These are phyloP conservation scores for Drosophila phalerata DNA, from an alignment of 2,888 invertebrate genomes.

Conservation along the genomic window DNA sequence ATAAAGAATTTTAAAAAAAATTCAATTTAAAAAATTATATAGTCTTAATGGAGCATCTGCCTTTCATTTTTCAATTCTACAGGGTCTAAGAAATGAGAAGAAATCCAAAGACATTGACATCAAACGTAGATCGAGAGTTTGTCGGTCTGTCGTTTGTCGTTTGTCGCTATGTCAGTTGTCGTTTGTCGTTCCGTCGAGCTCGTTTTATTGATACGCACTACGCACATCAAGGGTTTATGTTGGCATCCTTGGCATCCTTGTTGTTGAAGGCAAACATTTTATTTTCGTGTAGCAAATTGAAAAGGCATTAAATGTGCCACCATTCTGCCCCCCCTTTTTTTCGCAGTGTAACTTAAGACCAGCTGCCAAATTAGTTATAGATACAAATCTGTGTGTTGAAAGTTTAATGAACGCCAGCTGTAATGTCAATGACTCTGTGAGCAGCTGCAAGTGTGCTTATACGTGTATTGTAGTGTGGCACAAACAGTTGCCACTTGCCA, in stretches of 20 bases:
- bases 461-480: constrained; percentile 7
- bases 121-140: constrained; percentile 55
- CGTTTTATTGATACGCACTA: constrained; percentile 63
- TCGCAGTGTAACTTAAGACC: constrained; percentile 27
- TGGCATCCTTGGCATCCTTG: constrained; percentile 38
- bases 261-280: constrained; percentile 45
- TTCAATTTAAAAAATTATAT: neutral
- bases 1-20: neutral
- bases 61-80: neutral
- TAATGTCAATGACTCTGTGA: constrained; percentile 17
- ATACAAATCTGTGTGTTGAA: constrained; percentile 28
- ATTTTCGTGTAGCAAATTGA: constrained; percentile 71
- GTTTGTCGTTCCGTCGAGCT: constrained; percentile 15
- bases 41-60: neutral
- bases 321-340: constrained; percentile 9
- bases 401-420: constrained; percentile 16
- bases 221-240: constrained; percentile 60
- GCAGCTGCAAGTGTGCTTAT: constrained; percentile 2
- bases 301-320: constrained; percentile 60
- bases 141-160: neutral
- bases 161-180: neutral
- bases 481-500: neutral
- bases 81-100: constrained; percentile 17
- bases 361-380: constrained; percentile 43
- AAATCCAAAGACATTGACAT: constrained; percentile 66